phyloP scores from a whole-genome alignment of 2,888 invertebrate species.

The Acanthoscelides obtectus region DNA sequence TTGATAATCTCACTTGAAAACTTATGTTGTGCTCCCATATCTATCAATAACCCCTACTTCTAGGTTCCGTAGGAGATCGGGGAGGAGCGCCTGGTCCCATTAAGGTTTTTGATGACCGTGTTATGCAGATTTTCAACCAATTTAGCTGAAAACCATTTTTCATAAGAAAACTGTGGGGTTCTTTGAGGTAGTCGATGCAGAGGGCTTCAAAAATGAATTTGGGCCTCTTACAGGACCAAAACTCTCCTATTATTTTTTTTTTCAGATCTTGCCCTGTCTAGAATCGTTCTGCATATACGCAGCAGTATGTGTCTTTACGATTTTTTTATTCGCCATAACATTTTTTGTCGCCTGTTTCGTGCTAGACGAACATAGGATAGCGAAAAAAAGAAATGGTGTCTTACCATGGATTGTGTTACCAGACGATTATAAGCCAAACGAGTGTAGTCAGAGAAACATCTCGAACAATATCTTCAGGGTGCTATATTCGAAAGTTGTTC shows the following conservation, averaged over 20 bases:
- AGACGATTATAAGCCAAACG: slow-evolving; percentile 49
- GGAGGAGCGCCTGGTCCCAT: no score
- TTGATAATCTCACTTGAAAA: no score
- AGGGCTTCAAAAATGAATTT: no score
- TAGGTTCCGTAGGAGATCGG: no score
- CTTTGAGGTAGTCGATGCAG: no score
- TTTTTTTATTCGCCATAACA: slow-evolving; percentile 72
- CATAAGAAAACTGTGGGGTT: no score
- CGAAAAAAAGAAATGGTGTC: slow-evolving; percentile 60
- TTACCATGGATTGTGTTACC: slow-evolving; percentile 62
- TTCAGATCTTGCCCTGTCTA: slow-evolving; percentile 70
- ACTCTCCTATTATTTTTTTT: slow-evolving; percentile 19
- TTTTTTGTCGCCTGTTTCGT: slow-evolving; percentile 76
- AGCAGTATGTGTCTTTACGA: slow-evolving; percentile 69
- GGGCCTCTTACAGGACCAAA: no score
- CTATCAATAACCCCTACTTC: no score
- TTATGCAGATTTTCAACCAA: no score
- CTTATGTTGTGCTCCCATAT: no score
- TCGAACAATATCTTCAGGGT: slow-evolving; percentile 56
- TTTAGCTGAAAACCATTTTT: no score
- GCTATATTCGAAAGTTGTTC: slow-evolving; percentile 61
- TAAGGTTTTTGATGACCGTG: no score
- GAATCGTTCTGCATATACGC: slow-evolving; percentile 81
- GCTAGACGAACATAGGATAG: slow-evolving; percentile 63
- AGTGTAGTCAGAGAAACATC: slow-evolving; percentile 53